Evolutionary conservation across 2,797 vertebrate genomes (phyloP).

Genomic region (Phyllotis vaccarum): DNA sequence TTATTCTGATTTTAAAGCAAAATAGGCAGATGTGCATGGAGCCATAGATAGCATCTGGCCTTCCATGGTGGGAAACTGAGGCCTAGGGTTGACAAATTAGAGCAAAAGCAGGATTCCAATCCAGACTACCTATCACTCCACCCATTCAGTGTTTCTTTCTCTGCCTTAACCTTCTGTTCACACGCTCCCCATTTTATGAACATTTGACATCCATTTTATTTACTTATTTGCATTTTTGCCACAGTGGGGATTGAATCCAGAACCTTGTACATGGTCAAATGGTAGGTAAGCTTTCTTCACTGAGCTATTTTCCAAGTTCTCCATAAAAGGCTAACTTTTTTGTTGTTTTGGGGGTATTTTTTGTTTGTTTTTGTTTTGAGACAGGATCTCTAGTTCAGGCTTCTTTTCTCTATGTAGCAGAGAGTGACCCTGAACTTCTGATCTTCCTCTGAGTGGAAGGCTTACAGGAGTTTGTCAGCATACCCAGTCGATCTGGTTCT

Average conservation of each 20-base stretch:
- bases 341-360: not conserved
- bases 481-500: not conserved
- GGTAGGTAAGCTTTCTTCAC: not conserved
- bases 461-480: not conserved
- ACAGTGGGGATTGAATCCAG: not conserved
- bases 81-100: not conserved
- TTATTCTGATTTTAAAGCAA: constrained; percentile 4
- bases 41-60: not conserved
- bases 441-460: not conserved
- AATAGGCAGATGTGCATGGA: not conserved
- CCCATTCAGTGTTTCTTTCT: not conserved
- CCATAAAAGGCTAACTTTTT: not conserved
- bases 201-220: not conserved
- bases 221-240: not conserved
- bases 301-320: not conserved
- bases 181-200: not conserved
- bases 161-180: not conserved
- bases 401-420: not conserved
- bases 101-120: not conserved
- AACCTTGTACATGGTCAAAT: not conserved
- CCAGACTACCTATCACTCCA: not conserved
- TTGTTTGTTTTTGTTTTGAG: not conserved
- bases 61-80: constrained; percentile 40
- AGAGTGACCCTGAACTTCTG: not conserved
- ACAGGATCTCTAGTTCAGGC: not conserved